Percentiles rank a stretch among this genome's conserved stretches.
Evolutionary conservation across 2,888 invertebrate genomes (phyloP).

Genomic region (Zygogramma bicolorata): DNA sequence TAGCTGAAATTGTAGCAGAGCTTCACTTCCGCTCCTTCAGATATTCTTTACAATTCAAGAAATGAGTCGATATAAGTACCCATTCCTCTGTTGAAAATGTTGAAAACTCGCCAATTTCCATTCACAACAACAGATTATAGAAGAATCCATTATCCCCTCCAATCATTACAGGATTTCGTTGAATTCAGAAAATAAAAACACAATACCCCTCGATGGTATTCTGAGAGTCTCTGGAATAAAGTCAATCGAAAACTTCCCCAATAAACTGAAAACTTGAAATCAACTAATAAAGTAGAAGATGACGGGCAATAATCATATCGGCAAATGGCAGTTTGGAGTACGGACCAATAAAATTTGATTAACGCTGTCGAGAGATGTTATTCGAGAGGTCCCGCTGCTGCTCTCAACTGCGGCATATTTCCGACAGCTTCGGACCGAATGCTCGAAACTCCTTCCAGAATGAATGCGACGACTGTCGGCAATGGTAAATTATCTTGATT

Average conservation of each 20-base stretch:
- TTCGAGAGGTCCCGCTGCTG: slow-evolving; percentile 18
- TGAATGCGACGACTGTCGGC: not conserved
- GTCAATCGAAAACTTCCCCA: slow-evolving; percentile 37
- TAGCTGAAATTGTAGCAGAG: no score
- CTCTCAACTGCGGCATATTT: slow-evolving; percentile 30
- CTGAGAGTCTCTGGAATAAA: slow-evolving; percentile 1
- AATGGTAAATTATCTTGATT: not conserved
- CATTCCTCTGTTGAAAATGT: no score
- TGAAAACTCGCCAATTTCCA: no score
- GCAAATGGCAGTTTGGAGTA: slow-evolving; percentile 48
- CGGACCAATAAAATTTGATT: slow-evolving; percentile 55
- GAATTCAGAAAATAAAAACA: not conserved
- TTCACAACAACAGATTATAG: no score
- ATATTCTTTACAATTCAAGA: no score
- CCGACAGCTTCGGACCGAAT: slow-evolving; percentile 5
- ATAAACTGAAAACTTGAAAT: slow-evolving; percentile 48
- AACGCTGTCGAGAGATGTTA: slow-evolving; percentile 39
- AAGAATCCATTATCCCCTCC: no score
- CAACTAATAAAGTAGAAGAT: slow-evolving; percentile 54
- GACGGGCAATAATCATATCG: slow-evolving; percentile 55
- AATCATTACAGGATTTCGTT: no score
- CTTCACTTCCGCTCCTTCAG: no score
- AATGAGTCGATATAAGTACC: no score
- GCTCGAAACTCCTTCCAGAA: not conserved
- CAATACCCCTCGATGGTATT: not conserved